Evolutionary conservation across 2,797 vertebrate genomes (phyloP).

Genomic region (Anabas testudineus): DNA sequence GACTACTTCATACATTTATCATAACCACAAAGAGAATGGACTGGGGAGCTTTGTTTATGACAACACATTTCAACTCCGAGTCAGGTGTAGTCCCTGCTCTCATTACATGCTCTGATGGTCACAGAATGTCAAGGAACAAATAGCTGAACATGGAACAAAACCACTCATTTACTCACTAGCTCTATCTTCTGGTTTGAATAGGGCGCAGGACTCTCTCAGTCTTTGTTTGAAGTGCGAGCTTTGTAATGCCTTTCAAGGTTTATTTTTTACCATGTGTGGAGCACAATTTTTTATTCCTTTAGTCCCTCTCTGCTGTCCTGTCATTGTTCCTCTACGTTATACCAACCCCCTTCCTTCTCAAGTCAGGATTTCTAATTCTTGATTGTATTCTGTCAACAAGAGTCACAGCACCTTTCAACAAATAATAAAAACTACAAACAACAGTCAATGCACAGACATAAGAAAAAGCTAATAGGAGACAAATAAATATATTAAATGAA

Average conservation of each 20-base stretch:
- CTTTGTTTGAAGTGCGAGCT: background rate
- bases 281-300: background rate
- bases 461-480: too few species aligned
- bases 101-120: slow-evolving; percentile 26
- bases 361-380: too few species aligned
- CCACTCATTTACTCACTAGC: slow-evolving; percentile 3
- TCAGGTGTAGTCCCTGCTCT: slow-evolving; percentile 2
- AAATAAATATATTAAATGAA: too few species aligned
- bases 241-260: background rate
- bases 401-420: too few species aligned
- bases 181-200: background rate
- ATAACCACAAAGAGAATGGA: slow-evolving; percentile 30
- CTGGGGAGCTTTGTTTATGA: slow-evolving; percentile 36
- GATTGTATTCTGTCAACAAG: too few species aligned
- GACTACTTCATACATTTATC: slow-evolving; percentile 29
- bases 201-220: background rate
- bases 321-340: background rate
- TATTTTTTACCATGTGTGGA: background rate
- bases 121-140: slow-evolving; percentile 21
- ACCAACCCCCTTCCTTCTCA: background rate
- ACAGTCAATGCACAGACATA: too few species aligned
- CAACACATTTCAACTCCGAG: slow-evolving; percentile 17
- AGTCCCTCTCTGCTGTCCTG: background rate
- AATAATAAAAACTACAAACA: too few species aligned
- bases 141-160: slow-evolving; percentile 15